Evolutionary conservation across 2,113 vertebrate species (phyloP), one percentile per base, ranked within the genome.

Genomic region (Coptodon rendalli): DNA sequence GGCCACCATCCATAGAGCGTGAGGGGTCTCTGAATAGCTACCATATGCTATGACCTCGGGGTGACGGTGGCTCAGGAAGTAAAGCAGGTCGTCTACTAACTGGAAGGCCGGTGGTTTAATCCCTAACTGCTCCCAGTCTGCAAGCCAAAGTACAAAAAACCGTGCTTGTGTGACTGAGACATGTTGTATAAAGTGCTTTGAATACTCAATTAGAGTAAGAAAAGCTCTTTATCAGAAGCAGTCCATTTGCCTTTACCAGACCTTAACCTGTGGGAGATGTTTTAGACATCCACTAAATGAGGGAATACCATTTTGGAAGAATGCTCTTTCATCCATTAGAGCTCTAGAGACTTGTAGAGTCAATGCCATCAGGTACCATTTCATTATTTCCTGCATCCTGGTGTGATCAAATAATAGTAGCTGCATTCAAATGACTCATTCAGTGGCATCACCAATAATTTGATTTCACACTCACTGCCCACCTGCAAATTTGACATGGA

Each of bases 401-500:
- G 29, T 52, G 45, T 52, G 45, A 50, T 50, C 27, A 78, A 57
- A 82, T 34, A 53, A 56, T 34, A 71, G 76, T 9, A 57, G 36
- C 13, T 43, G 36, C 4, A 59, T 81, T 43, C 22, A 63, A 79
- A 81, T 48, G 53, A 19, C 24, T 87, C 31, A 22, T n/a, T 63
- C 59, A 34, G 0, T 34, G 19, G 52, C 13, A 34, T 19, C 11
- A 7, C 45, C 29, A 31, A 4, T 78, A n/a, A 52, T 89, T 12
- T 57, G 31, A 83, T 71, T 86, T 88, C 29, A 89, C 80, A 29
- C 84, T 81, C 36, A 1, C n/a, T 71, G 61, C 89, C 90, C 83
- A 97, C 97, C 97, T 97, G 97, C 97, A 94, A 97, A 97, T 91
- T 97, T 97, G 90, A 97, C 97, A n/a, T 97, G 97, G 80, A 97